Evolutionary conservation across 2,113 vertebrate genomes (phyloP).

Genomic region (Petaurus breviceps): DNA sequence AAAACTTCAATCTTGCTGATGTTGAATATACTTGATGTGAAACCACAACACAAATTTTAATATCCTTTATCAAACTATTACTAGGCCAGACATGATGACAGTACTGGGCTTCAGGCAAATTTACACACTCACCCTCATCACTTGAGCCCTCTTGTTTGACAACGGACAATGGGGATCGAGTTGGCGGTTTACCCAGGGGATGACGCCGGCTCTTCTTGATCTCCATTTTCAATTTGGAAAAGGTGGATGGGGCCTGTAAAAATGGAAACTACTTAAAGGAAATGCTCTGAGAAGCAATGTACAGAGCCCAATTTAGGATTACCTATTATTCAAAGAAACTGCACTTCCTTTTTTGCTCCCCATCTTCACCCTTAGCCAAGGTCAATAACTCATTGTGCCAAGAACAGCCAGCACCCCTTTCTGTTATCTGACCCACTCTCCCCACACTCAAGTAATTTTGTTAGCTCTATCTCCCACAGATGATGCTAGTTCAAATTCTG

Average conservation of each 20-base stretch:
- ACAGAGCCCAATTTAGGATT: no score
- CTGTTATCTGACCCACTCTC: background rate
- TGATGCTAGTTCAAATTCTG: background rate
- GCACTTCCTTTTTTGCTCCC: accelerated
- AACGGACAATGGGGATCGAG: slow-evolving; percentile 91
- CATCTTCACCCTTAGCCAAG: background rate
- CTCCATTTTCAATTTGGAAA: slow-evolving; percentile 91
- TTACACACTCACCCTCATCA: slow-evolving; percentile 88
- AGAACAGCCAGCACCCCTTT: background rate
- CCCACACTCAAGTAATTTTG: no score
- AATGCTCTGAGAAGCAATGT: background rate
- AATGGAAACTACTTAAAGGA: background rate
- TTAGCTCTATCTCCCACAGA: background rate
- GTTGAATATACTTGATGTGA: background rate
- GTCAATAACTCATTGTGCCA: background rate
- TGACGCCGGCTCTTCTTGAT: slow-evolving; percentile 97
- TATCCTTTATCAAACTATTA: background rate
- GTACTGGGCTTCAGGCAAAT: accelerated
- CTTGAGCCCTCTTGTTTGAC: slow-evolving; percentile 94
- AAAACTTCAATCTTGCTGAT: background rate
- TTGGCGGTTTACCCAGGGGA: slow-evolving; percentile 93
- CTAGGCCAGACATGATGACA: background rate
- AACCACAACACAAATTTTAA: background rate
- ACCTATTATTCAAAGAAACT: no score
- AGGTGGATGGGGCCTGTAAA: slow-evolving; percentile 83